Percentiles rank a stretch among this genome's conserved stretches.
phyloP scores from a whole-genome alignment of 1,140 invertebrate genomes.

The Apis laboriosa region DNA sequence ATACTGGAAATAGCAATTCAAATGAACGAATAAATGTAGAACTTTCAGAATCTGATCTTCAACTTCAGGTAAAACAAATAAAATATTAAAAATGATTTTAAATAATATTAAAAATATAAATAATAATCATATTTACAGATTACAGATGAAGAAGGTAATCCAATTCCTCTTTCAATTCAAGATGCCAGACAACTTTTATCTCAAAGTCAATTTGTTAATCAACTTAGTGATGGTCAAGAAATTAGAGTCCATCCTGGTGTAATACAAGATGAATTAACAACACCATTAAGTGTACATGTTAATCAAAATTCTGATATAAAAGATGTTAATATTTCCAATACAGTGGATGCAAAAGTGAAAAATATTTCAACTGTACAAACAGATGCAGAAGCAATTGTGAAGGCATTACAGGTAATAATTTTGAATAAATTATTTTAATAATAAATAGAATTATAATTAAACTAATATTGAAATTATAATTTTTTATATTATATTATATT shows the following conservation, averaged over 20 bases:
- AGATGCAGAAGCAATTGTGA: constrained; percentile 71
- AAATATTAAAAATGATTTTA: background rate
- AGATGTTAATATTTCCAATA: constrained; percentile 27
- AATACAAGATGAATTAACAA: constrained; percentile 62
- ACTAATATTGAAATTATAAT: constrained; percentile 16
- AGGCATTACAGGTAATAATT: constrained; percentile 68
- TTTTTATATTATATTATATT: background rate
- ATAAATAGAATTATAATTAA: background rate
- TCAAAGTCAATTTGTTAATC: constrained; percentile 80
- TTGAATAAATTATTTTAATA: constrained; percentile 16
- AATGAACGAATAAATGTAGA: constrained; percentile 65
- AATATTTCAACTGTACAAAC: constrained; percentile 59
- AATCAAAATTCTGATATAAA: constrained; percentile 57
- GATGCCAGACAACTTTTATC: constrained; percentile 83
- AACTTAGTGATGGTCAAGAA: constrained; percentile 75
- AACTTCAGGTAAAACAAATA: constrained; percentile 71
- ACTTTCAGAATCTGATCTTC: constrained; percentile 73
- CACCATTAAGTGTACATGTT: constrained; percentile 64
- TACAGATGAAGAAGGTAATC: constrained; percentile 85
- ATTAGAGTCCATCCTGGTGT: constrained; percentile 74
- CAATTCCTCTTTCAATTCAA: constrained; percentile 85
- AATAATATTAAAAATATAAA: background rate
- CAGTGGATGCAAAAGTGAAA: constrained; percentile 25
- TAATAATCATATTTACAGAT: constrained; percentile 77
- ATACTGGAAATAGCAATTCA: constrained; percentile 56